Evolutionary conservation across 2,113 vertebrate genomes (phyloP).

Genomic region (Spermophilus dauricus): DNA sequence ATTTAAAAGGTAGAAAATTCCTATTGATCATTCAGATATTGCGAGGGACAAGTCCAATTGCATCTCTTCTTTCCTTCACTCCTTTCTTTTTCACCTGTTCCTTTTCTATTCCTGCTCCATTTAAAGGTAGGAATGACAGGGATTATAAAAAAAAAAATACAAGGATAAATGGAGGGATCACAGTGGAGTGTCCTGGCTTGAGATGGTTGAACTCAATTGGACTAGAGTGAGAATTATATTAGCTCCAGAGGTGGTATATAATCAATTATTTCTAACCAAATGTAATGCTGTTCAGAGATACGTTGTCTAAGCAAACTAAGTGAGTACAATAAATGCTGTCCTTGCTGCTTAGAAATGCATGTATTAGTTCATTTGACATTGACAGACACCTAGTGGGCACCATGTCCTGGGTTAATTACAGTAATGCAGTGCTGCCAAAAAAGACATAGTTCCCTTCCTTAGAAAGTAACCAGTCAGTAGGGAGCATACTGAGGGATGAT

Average conservation of each 20-base stretch:
- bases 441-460: not conserved
- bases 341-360: not conserved
- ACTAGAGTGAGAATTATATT: conserved; percentile 9
- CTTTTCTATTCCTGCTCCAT: not conserved
- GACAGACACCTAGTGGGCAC: not conserved
- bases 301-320: not conserved
- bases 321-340: not conserved
- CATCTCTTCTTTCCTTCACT: too few relatives aligned
- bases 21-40: too few relatives aligned
- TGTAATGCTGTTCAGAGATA: not conserved
- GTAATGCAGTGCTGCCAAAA: not conserved
- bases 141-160: not conserved
- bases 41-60: too few relatives aligned
- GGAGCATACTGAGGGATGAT: not conserved
- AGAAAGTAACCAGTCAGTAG: not conserved
- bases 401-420: not conserved
- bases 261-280: not conserved
- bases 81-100: not conserved
- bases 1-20: too few relatives aligned
- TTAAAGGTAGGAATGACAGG: not conserved
- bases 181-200: not conserved
- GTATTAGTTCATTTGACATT: conserved; percentile 19
- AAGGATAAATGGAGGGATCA: not conserved
- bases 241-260: not conserved
- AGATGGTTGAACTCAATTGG: not conserved